Base-by-base conservation (phyloP, 2,888 invertebrate species). In the Aproaerema taeniolella region DNA sequence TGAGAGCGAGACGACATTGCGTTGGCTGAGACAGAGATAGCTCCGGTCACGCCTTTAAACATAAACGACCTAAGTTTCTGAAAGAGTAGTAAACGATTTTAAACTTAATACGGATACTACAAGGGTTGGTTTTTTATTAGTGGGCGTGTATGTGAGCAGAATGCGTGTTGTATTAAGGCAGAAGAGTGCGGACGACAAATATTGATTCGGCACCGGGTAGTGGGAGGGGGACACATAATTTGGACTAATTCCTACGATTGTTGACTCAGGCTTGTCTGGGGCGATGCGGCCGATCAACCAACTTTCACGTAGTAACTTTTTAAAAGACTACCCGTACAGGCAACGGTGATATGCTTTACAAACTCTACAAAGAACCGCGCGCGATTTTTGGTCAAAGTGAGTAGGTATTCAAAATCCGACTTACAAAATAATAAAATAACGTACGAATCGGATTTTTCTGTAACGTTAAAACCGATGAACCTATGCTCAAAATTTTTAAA, bases 111-210 rank as follows among this genome's bases (percentile, higher is more conserved):
- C n/a, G n/a, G n/a, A n/a, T n/a, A n/a, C n/a, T n/a, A n/a, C n/a
- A n/a, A n/a, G n/a, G n/a, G n/a, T n/a, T n/a, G n/a, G n/a, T n/a
- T n/a, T n/a, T n/a, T n/a, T n/a, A n/a, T n/a, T n/a, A n/a, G n/a
- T n/a, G n/a, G 3, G 45, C 31, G 45, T 49, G 51, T 67, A 63
- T 75, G 72, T 75, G 75, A 71, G 75, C 64, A 75, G 74, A 76
- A 77, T 85, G 85, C 85, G 85, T 86, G 82, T 78, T 75, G 71
- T 83, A 83, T 76, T 76, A 83, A 78, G 82, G 77, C 76, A 85
- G 86, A 86, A 85, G 85, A 86, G 86, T 82, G 68, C 85, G 81
- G 82, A 87, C 86, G 78, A 86, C 87, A 87, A 87, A 87, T 87
- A 87, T 87, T 87, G 87, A 87, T 87, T 87, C 82, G 83, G 74